phyloP scores from a whole-genome alignment of 2,113 vertebrate genomes.

The Anguilla rostrata region DNA sequence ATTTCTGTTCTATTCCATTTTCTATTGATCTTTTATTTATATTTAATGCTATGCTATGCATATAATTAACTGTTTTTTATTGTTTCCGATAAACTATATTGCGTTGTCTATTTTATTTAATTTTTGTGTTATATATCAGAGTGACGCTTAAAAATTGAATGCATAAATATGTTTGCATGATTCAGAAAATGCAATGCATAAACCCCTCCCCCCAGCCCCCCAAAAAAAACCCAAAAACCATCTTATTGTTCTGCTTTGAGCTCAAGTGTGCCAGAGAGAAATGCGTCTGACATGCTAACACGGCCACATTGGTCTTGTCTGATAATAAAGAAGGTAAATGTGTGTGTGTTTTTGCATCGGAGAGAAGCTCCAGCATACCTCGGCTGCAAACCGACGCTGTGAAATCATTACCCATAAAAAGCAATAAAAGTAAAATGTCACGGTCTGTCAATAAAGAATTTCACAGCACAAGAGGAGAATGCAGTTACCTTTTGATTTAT shows the following conservation, averaged over 20 bases:
- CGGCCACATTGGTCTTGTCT: not conserved
- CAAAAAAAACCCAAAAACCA: no score
- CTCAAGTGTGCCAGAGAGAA: not conserved
- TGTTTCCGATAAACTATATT: no score
- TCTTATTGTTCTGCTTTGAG: not conserved
- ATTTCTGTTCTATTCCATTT: no score
- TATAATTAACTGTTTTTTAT: no score
- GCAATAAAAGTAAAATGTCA: constrained; percentile 1
- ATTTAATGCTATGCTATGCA: no score
- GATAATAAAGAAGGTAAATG: not conserved
- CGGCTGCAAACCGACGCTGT: not conserved
- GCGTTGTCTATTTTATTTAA: no score
- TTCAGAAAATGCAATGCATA: no score
- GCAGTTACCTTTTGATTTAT: constrained; percentile 4
- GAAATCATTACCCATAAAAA: constrained; percentile 4
- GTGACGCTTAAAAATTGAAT: no score
- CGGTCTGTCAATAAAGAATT: not conserved
- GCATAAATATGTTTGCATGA: no score
- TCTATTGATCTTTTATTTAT: no score
- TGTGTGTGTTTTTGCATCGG: not conserved
- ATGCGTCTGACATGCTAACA: not conserved
- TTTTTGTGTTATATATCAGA: no score
- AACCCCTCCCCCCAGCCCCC: no score
- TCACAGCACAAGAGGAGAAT: not conserved
- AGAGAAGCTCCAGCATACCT: not conserved